Percentiles rank a stretch among this genome's conserved stretches.
phyloP scores from a whole-genome alignment of 2,888 invertebrate genomes.

The Chironomus tentans region DNA sequence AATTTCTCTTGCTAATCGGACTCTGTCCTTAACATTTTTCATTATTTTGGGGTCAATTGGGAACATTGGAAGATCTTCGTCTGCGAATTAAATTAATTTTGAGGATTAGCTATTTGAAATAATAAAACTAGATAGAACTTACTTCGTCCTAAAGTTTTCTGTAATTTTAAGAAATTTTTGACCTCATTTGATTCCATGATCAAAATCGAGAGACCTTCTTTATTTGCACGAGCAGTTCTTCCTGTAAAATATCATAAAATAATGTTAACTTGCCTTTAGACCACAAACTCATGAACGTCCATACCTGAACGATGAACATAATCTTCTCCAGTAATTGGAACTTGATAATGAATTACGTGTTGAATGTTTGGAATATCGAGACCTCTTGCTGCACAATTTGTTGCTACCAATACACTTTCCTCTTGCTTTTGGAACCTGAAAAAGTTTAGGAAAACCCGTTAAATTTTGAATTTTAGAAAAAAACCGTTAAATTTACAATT shows the following conservation, averaged over 20 bases:
- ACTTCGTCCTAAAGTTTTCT: slow-evolving; percentile 79
- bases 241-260: slow-evolving; percentile 44
- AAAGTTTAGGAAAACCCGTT: slow-evolving; percentile 33
- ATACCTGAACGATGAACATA: slow-evolving; percentile 81
- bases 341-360: slow-evolving; percentile 95
- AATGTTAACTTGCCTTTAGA: too few relatives aligned
- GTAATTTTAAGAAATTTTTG: slow-evolving; percentile 66
- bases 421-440: slow-evolving; percentile 60
- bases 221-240: slow-evolving; percentile 83
- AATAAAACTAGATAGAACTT: slow-evolving; percentile 34
- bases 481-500: not conserved
- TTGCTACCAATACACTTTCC: slow-evolving; percentile 73
- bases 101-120: slow-evolving; percentile 21
- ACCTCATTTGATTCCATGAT: slow-evolving; percentile 85
- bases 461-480: not conserved
- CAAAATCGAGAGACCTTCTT: slow-evolving; percentile 83
- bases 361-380: slow-evolving; percentile 89
- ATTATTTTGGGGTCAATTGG: slow-evolving; percentile 52
- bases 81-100: slow-evolving; percentile 42
- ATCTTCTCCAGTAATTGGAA: slow-evolving; percentile 89
- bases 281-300: too few relatives aligned
- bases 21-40: slow-evolving; percentile 56
- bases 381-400: slow-evolving; percentile 96
- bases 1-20: slow-evolving; percentile 67
- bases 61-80: slow-evolving; percentile 73